Percentiles rank a stretch among this genome's conserved stretches.
phyloP scores from a whole-genome alignment of 2,888 invertebrate genomes.

The Gastracanthus pulcherrimus region DNA sequence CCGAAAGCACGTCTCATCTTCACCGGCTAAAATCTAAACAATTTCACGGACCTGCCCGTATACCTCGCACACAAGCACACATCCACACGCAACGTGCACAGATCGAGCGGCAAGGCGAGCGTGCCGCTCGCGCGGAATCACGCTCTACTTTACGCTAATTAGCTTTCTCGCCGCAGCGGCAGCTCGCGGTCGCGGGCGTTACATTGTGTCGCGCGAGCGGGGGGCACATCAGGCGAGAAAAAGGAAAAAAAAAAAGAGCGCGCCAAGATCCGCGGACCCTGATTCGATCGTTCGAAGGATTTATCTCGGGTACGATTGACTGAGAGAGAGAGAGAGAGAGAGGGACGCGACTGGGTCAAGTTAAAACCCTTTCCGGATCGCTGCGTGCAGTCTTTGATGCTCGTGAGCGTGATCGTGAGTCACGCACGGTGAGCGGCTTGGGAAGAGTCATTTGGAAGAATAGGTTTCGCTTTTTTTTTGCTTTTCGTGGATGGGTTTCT shows the following conservation, averaged over 20 bases:
- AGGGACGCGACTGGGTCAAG: constrained; percentile 19
- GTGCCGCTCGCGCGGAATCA: constrained; percentile 34
- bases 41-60: too few relatives aligned
- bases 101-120: too few relatives aligned
- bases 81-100: too few relatives aligned
- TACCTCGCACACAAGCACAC: too few relatives aligned
- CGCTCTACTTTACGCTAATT: constrained; percentile 50
- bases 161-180: constrained; percentile 25
- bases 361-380: constrained; percentile 28
- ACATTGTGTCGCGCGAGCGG: constrained; percentile 4
- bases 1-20: too few relatives aligned
- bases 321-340: not conserved
- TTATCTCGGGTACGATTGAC: not conserved
- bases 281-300: constrained; percentile 19
- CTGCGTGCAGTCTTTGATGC: not conserved
- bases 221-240: not conserved
- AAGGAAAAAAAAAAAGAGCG: not conserved
- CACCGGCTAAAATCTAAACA: too few relatives aligned
- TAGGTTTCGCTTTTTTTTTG: not conserved
- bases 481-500: not conserved
- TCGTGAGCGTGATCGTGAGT: constrained; percentile 11
- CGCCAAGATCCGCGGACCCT: not conserved
- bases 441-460: constrained; percentile 12
- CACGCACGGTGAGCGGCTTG: constrained; percentile 11
- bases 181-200: not conserved